Evolutionary conservation across 2,888 invertebrate genomes (phyloP).

Genomic region (Watsonalla cultraria): DNA sequence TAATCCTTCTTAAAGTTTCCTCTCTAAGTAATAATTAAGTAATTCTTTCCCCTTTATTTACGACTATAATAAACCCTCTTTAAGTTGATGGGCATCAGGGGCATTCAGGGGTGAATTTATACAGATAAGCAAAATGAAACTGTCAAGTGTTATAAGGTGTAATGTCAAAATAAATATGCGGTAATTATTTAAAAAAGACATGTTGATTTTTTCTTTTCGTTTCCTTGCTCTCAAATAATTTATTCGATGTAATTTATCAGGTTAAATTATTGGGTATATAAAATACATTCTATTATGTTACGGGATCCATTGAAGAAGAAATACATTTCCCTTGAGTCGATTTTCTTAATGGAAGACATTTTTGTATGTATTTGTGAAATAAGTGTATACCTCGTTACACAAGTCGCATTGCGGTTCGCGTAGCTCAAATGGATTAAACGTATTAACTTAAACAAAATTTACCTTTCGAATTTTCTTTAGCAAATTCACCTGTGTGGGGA

Average conservation of each 20-base stretch:
- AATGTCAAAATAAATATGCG: background rate
- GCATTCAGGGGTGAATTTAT: background rate
- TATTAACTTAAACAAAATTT: background rate
- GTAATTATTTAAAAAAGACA: background rate
- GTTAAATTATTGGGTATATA: too few relatives aligned
- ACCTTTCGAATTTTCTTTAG: conserved; percentile 1
- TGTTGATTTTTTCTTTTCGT: background rate
- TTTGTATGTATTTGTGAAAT: background rate
- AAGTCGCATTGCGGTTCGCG: conserved; percentile 2
- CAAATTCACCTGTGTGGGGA: background rate
- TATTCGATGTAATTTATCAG: too few relatives aligned
- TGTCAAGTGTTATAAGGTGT: background rate
- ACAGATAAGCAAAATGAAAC: background rate
- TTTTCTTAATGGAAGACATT: background rate
- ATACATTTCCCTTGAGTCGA: background rate
- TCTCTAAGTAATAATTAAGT: background rate
- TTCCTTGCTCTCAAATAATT: too few relatives aligned
- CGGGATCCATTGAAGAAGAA: too few relatives aligned
- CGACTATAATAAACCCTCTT: too few relatives aligned
- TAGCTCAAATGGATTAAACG: conserved; percentile 2
- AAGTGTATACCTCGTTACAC: background rate
- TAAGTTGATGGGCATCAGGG: too few relatives aligned
- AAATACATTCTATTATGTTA: too few relatives aligned
- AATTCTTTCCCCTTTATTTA: background rate
- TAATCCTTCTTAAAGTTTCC: background rate